Evolutionary conservation across 2,888 invertebrate species (phyloP).

Genomic region (Callosobruchus maculatus): DNA sequence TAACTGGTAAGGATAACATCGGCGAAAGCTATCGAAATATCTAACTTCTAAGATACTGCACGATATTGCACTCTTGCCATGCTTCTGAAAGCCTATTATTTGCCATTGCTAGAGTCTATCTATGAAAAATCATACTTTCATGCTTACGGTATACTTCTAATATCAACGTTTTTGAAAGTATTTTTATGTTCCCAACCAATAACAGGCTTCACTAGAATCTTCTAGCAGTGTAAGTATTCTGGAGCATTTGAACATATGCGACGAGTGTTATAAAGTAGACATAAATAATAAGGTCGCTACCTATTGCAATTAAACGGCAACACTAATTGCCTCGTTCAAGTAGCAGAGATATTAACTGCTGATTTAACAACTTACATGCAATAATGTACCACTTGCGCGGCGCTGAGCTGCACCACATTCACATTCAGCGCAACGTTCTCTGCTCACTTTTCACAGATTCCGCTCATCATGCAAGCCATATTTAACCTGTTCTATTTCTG

Average conservation of each 20-base stretch:
- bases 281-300: conserved; percentile 2
- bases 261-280: background rate
- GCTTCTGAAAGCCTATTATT: too few species aligned
- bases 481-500: background rate
- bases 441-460: background rate
- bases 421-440: background rate
- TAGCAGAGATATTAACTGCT: conserved; percentile 20
- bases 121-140: too few species aligned
- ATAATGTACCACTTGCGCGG: conserved; percentile 11
- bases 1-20: too few species aligned
- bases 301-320: conserved; percentile 2
- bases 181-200: too few species aligned
- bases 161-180: too few species aligned
- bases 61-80: too few species aligned
- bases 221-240: background rate
- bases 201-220: background rate
- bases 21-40: too few species aligned
- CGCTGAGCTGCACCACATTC: background rate
- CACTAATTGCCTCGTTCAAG: conserved; percentile 1
- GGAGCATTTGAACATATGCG: background rate
- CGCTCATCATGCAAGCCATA: background rate
- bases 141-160: too few species aligned
- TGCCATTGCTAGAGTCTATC: too few species aligned
- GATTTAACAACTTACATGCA: conserved; percentile 27
- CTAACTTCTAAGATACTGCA: too few species aligned